Evolutionary conservation across 2,113 vertebrate genomes (phyloP).

Genomic region (Tonatia bakeri): DNA sequence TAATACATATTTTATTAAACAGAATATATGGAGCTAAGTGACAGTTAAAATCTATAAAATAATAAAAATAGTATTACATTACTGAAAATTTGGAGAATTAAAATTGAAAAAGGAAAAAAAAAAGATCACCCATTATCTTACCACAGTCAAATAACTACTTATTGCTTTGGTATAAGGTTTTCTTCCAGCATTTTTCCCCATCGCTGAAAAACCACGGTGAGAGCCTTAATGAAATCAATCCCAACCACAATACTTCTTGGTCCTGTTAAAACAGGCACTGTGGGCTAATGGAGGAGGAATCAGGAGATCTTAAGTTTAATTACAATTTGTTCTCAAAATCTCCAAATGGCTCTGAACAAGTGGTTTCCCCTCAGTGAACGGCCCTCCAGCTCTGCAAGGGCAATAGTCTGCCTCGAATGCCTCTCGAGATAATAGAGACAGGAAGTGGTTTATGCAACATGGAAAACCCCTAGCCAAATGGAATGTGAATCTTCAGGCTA

Average conservation of each 20-base stretch:
- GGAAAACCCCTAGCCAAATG: constrained; percentile 62
- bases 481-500: constrained; percentile 61
- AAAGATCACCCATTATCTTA: neutral
- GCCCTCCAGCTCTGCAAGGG: neutral
- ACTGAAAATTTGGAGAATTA: constrained; percentile 6
- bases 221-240: constrained; percentile 28
- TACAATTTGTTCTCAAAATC: constrained; percentile 37
- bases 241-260: neutral
- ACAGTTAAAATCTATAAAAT: constrained; percentile 39
- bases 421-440: constrained; percentile 57
- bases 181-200: neutral
- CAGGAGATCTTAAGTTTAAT: constrained; percentile 40
- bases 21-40: neutral
- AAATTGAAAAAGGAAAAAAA: neutral
- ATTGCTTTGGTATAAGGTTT: neutral
- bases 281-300: neutral
- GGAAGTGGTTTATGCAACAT: constrained; percentile 56
- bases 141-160: constrained; percentile 19
- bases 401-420: neutral
- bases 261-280: constrained; percentile 5
- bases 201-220: neutral
- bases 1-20: neutral
- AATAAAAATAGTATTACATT: neutral
- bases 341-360: constrained; percentile 23
- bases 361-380: constrained; percentile 28